Evolutionary conservation across 2,797 vertebrate species (phyloP).

Genomic region (Fundulus diaphanus): DNA sequence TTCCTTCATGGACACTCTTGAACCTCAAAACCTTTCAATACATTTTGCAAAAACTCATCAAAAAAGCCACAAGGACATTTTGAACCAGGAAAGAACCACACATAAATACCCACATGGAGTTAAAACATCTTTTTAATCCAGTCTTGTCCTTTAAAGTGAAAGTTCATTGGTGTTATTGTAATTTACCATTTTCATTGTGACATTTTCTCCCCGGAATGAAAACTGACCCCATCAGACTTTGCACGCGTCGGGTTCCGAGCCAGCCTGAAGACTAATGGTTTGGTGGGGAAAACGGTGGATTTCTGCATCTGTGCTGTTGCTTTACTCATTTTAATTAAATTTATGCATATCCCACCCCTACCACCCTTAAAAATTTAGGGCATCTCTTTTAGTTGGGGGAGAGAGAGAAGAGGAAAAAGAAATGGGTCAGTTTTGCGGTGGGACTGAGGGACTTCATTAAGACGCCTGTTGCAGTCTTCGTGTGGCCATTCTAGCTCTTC

Average conservation of each 20-base stretch:
- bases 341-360: constrained; percentile 58
- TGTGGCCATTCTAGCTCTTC: constrained; percentile 57
- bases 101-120: background rate
- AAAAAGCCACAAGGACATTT: constrained; percentile 27
- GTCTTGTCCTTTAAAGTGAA: constrained; percentile 66
- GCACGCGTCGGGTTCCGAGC: constrained; percentile 27
- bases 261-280: constrained; percentile 58
- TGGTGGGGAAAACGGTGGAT: constrained; percentile 34
- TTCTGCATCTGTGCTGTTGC: constrained; percentile 50
- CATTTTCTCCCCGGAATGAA: constrained; percentile 70
- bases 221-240: constrained; percentile 59
- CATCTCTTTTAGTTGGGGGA: constrained; percentile 64
- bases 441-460: constrained; percentile 70
- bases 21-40: constrained; percentile 22
- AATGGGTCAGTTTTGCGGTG: constrained; percentile 76
- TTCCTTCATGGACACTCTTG: constrained; percentile 23
- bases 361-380: constrained; percentile 71
- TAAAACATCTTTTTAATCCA: constrained; percentile 56
- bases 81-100: constrained; percentile 11
- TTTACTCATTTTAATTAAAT: constrained; percentile 73
- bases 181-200: constrained; percentile 62
- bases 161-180: constrained; percentile 70
- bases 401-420: constrained; percentile 39
- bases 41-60: constrained; percentile 24
- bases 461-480: constrained; percentile 51